phyloP scores from a whole-genome alignment of 2,888 invertebrate genomes.

The Criorhina ranunculi region DNA sequence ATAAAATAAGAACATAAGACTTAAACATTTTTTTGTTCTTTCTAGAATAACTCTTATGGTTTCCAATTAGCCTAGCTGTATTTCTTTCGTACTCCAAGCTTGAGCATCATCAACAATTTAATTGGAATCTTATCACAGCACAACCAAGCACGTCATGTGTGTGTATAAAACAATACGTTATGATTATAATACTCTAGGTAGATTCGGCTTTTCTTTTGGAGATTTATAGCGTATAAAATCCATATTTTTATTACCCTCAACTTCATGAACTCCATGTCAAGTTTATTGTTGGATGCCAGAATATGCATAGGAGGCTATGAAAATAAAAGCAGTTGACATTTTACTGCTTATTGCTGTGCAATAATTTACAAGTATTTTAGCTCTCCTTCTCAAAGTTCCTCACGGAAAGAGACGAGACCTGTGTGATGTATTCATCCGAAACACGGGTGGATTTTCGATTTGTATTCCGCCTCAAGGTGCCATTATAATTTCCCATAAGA shows the following conservation, averaged over 20 bases:
- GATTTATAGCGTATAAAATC: conserved; percentile 55
- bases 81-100: conserved; percentile 1
- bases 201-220: conserved; percentile 26
- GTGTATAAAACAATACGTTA: conserved; percentile 21
- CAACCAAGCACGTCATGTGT: conserved; percentile 21
- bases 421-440: conserved; percentile 20
- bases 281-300: conserved; percentile 45
- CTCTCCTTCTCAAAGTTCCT: conserved; percentile 25
- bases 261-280: conserved; percentile 32
- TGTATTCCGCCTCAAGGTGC: conserved; percentile 61
- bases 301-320: conserved; percentile 61
- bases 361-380: conserved; percentile 62
- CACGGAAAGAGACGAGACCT: background rate
- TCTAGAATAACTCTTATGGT: background rate
- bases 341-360: conserved; percentile 70
- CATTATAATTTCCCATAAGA: conserved; percentile 52
- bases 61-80: background rate
- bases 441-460: conserved; percentile 55
- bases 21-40: background rate
- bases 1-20: background rate
- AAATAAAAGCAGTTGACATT: conserved; percentile 64
- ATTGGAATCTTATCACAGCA: conserved; percentile 10
- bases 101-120: conserved; percentile 5
- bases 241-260: conserved; percentile 54
- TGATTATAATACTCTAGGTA: conserved; percentile 34